Evolutionary conservation across 2,113 vertebrate genomes (phyloP), one percentile per base, ranked within the genome.

Genomic region (Madoqua kirkii): DNA sequence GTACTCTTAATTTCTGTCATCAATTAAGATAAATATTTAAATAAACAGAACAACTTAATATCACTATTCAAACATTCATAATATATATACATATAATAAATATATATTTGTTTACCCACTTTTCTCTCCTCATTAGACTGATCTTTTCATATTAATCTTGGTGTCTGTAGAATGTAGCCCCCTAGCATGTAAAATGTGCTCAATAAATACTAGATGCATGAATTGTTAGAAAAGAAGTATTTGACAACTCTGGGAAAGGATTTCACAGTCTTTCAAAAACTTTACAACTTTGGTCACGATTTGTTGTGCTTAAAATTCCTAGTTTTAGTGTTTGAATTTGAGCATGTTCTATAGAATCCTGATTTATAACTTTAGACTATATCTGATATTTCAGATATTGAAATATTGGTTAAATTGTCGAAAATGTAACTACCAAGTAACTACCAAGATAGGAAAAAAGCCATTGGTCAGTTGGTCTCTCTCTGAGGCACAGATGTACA

Each of bases 21-120:
- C 45, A 81, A 19, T 89, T 81, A 95, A 93, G 43, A 64, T 82
- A 89, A 96, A 64, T 81, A 74, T 94, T 92, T 92, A 95, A 96
- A 78, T 96, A 89, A 91, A 54, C n/a, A 16, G 15, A 14, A 64
- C 87, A 87, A 88, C 71, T 90, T 94, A 86, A 96, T 91, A 87
- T 10, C 52, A 85, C 12, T 96, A 40, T 93, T 57, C 2, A 43
- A 85, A 48, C 52, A 71, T 50, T 94, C 36, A 50, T 89, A 89
- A 52, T 48, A 74, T n/a, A 23, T 94, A 92, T 71, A 74, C 67
- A 71, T 71, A 74, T 40, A 40, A 74, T 71, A 40, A 40, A 71
- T 40, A 74, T 76, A 23, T 71, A 95, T 89, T 50, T 93, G 13
- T 89, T 93, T 91, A 84, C 19, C 36, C 15, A 12, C 21, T 48